Percentiles rank a stretch among this genome's conserved stretches.
These are phyloP conservation scores for Cancer borealis DNA, from an alignment of 2,888 invertebrate genomes.

Conservation along the genomic window DNA sequence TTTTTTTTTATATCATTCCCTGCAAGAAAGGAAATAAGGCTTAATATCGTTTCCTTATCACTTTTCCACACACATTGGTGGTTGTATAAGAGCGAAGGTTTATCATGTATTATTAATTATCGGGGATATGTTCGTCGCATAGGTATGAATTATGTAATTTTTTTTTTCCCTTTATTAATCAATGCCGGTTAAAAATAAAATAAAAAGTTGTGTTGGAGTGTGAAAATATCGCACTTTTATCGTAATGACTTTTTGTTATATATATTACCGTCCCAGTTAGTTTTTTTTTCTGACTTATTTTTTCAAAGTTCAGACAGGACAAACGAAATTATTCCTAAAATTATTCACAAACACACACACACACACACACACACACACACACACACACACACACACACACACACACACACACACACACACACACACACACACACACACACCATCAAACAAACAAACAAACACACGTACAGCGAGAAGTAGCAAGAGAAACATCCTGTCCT, in stretches of 20 bases:
- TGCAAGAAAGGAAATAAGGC: too few relatives aligned
- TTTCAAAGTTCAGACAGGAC: not conserved
- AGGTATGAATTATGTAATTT: too few relatives aligned
- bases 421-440: conserved; percentile 17
- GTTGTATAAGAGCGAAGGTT: too few relatives aligned
- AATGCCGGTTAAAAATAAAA: too few relatives aligned
- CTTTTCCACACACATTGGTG: too few relatives aligned
- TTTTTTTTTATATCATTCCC: too few relatives aligned
- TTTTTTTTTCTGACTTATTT: not conserved
- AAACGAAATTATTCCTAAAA: not conserved
- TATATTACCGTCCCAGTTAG: not conserved
- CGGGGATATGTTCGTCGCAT: too few relatives aligned
- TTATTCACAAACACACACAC: conserved; percentile 27
- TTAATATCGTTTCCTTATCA: too few relatives aligned
- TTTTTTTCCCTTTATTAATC: too few relatives aligned
- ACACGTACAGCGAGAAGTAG: not conserved
- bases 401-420: conserved; percentile 39
- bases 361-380: conserved; percentile 40
- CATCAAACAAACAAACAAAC: not conserved
- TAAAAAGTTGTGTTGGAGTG: too few relatives aligned
- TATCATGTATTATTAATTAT: too few relatives aligned
- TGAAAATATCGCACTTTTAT: not conserved
- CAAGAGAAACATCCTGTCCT: not conserved
- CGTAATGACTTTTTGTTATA: not conserved
- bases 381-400: conserved; percentile 40